These are phyloP conservation scores for Ianthella basta DNA, from an alignment of 37 sponge, comb jelly and placozoan species.

Conservation along the genomic window DNA sequence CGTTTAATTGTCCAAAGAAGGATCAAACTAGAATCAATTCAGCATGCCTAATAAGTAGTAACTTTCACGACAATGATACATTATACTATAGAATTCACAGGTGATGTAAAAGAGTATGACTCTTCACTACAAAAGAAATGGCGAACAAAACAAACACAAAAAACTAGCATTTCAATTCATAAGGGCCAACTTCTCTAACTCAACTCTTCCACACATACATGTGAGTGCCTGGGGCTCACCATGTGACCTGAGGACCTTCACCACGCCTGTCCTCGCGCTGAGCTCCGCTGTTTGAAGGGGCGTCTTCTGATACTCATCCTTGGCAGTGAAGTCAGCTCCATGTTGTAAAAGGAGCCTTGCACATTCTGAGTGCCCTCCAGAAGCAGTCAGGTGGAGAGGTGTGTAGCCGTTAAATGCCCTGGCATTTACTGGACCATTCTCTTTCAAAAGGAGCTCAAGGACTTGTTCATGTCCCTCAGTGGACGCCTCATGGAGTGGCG, in stretches of 20 bases:
- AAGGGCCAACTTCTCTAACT: no score
- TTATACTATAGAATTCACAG: no score
- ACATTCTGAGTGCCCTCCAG: not conserved
- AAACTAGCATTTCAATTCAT: no score
- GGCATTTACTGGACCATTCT: not conserved
- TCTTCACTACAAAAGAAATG: no score
- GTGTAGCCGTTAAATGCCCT: conserved; percentile 4
- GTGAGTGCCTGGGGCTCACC: not conserved
- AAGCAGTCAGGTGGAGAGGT: not conserved
- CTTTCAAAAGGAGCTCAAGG: not conserved
- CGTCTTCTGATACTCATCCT: not conserved
- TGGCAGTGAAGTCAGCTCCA: not conserved
- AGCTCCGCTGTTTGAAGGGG: not conserved
- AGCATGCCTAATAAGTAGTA: no score
- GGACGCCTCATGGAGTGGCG: not conserved
- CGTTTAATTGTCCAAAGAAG: no score
- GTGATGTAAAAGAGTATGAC: no score
- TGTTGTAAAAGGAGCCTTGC: not conserved
- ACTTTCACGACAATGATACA: no score
- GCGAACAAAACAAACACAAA: no score
- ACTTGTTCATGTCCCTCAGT: not conserved
- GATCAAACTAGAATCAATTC: no score
- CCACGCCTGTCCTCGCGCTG: not conserved
- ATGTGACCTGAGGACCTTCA: not conserved
- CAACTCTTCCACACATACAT: no score